Percentiles rank a stretch among this genome's conserved stretches.
Conservation (phyloP, 2,888 invertebrate species). For the Platycheirus rosarum region DNA sequence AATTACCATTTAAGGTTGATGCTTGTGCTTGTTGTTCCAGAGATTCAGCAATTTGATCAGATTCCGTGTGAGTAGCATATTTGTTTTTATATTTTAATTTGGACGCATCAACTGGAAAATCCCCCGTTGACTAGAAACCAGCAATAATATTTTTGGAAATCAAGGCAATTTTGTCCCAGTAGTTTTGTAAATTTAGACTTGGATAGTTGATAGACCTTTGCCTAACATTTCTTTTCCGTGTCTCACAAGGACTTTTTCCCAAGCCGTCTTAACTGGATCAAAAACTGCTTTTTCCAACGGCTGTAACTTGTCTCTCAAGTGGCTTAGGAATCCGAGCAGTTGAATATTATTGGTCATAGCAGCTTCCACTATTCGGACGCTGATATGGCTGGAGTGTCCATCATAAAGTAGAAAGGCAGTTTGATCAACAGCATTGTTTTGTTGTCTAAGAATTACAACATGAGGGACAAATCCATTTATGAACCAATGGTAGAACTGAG, state of each 20-base stretch:
- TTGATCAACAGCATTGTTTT: too few species aligned
- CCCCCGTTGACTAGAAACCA: conserved; percentile 26
- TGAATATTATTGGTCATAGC: too few species aligned
- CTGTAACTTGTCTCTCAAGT: neutral
- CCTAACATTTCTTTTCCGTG: conserved; percentile 42
- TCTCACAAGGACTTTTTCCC: conserved; percentile 3
- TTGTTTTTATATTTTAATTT: conserved; percentile 21
- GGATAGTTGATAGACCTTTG: conserved; percentile 13
- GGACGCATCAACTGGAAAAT: too few species aligned
- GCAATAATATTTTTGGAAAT: conserved; percentile 35
- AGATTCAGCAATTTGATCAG: conserved; percentile 15
- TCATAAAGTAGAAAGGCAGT: too few species aligned
- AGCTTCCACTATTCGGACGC: too few species aligned
- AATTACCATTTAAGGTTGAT: conserved; percentile 13
- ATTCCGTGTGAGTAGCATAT: conserved; percentile 14
- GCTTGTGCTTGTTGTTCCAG: too few species aligned
- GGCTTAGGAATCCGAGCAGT: neutral
- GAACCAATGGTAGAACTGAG: too few species aligned
- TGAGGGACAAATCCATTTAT: too few species aligned
- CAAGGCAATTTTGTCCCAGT: conserved; percentile 23
- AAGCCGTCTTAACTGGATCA: conserved; percentile 10
- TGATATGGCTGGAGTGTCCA: too few species aligned
- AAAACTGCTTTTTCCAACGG: conserved; percentile 6
- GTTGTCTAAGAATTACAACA: too few species aligned
- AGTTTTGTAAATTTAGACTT: conserved; percentile 19